Conservation (phyloP, 1,140 invertebrate genomes). For the Apis laboriosa region DNA sequence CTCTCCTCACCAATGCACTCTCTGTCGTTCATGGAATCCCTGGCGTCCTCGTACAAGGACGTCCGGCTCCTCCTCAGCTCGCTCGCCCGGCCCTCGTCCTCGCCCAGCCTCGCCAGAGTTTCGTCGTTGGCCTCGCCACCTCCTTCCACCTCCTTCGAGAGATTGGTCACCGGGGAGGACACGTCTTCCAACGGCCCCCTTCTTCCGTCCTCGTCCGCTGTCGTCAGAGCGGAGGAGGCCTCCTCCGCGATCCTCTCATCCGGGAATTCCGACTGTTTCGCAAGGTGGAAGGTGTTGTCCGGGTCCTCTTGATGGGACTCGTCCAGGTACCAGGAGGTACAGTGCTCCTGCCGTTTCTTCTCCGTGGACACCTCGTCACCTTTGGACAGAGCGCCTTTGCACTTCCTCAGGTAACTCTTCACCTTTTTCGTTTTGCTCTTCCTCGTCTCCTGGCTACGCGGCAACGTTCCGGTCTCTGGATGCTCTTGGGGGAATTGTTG, state of each 20-base stretch:
- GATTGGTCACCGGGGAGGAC: background rate
- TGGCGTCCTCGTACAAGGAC: slow-evolving; percentile 71
- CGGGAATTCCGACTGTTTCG: slow-evolving; percentile 44
- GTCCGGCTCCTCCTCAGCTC: slow-evolving; percentile 58
- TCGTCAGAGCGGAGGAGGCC: too few relatives aligned
- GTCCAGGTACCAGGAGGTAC: slow-evolving; percentile 77
- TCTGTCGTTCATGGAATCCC: slow-evolving; percentile 54
- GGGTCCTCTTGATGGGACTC: slow-evolving; percentile 48
- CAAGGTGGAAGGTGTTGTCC: background rate
- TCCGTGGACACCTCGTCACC: slow-evolving; percentile 71
- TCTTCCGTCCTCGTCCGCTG: background rate
- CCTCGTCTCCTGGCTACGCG: slow-evolving; percentile 74
- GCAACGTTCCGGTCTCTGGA: slow-evolving; percentile 56
- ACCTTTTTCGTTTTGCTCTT: slow-evolving; percentile 79
- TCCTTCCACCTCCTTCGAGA: slow-evolving; percentile 15
- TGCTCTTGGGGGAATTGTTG: background rate
- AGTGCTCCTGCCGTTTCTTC: slow-evolving; percentile 66
- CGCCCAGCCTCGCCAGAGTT: slow-evolving; percentile 29
- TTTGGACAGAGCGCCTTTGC: slow-evolving; percentile 77
- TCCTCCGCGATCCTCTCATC: slow-evolving; percentile 39
- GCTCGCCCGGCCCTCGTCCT: slow-evolving; percentile 40
- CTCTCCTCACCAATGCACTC: slow-evolving; percentile 1
- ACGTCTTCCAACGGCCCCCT: slow-evolving; percentile 10
- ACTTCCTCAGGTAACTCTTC: slow-evolving; percentile 80
- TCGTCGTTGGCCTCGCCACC: slow-evolving; percentile 12